These are phyloP conservation scores for Monodelphis domestica DNA, from an alignment of 2,797 vertebrate species.

Conservation along the genomic window DNA sequence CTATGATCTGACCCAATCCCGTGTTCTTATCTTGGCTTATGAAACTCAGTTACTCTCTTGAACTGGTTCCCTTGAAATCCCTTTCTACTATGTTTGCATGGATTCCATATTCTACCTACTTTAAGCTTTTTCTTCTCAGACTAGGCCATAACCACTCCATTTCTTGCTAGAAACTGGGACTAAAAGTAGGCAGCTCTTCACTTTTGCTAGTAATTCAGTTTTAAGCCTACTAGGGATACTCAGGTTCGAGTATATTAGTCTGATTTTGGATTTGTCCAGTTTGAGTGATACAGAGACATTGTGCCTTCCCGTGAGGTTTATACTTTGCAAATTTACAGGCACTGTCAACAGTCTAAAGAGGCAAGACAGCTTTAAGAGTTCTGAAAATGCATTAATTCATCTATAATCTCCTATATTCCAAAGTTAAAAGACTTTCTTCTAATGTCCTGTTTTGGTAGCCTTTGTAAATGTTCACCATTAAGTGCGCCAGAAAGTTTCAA, in stretches of 20 bases:
- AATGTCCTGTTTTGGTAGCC: no score
- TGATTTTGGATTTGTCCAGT: background rate
- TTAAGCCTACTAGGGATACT: background rate
- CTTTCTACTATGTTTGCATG: background rate
- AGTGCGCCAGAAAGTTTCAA: background rate
- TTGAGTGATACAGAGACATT: background rate
- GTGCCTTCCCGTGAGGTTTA: no score
- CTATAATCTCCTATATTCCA: background rate
- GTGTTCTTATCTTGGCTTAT: background rate
- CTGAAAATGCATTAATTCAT: background rate
- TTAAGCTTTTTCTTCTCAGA: background rate
- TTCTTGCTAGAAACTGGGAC: background rate
- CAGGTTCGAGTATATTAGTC: background rate
- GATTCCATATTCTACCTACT: background rate
- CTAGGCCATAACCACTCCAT: background rate
- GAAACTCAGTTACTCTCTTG: background rate
- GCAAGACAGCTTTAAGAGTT: background rate
- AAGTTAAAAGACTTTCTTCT: no score
- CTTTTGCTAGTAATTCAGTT: background rate
- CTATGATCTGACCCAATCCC: background rate
- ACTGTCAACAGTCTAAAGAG: background rate
- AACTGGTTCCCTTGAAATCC: background rate
- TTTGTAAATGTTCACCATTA: no score
- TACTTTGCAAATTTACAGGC: no score
- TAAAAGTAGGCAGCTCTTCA: background rate